These are phyloP conservation scores for Leptobrachium leishanense DNA, from an alignment of 2,113 vertebrate genomes.

Conservation along the genomic window DNA sequence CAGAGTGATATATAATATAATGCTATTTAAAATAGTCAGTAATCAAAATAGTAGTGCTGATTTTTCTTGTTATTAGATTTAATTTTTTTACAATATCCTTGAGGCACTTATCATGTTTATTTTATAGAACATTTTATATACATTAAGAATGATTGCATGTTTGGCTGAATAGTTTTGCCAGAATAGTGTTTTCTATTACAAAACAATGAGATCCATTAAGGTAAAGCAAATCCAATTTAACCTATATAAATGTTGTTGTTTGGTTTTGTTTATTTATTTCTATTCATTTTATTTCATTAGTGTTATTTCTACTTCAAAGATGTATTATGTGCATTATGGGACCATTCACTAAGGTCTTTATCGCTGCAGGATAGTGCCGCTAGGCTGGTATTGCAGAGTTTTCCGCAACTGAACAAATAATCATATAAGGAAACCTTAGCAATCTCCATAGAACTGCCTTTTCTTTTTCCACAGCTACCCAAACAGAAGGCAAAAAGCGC, in stretches of 20 bases:
- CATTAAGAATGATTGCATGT: background rate
- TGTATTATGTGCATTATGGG: background rate
- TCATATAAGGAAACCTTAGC: too few relatives aligned
- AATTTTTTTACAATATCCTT: background rate
- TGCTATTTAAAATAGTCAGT: background rate
- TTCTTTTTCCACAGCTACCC: too few relatives aligned
- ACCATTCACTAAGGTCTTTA: too few relatives aligned
- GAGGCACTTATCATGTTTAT: constrained; percentile 1
- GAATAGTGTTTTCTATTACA: background rate
- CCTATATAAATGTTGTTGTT: background rate
- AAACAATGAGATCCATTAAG: background rate
- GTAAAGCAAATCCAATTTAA: background rate
- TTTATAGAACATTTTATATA: background rate
- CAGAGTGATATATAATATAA: background rate
- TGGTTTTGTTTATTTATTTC: background rate
- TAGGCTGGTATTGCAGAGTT: too few relatives aligned
- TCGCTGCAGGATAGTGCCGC: too few relatives aligned
- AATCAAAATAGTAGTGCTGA: background rate
- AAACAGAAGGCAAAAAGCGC: too few relatives aligned
- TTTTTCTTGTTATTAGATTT: background rate
- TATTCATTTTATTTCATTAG: background rate
- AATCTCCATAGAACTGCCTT: too few relatives aligned
- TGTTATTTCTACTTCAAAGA: background rate
- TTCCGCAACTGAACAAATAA: too few relatives aligned
- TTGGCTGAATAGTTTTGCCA: background rate